Percentiles rank a stretch among this genome's conserved stretches.
phyloP scores from a whole-genome alignment of 2,797 vertebrate species.

The Hippopotamyrus pictus region DNA sequence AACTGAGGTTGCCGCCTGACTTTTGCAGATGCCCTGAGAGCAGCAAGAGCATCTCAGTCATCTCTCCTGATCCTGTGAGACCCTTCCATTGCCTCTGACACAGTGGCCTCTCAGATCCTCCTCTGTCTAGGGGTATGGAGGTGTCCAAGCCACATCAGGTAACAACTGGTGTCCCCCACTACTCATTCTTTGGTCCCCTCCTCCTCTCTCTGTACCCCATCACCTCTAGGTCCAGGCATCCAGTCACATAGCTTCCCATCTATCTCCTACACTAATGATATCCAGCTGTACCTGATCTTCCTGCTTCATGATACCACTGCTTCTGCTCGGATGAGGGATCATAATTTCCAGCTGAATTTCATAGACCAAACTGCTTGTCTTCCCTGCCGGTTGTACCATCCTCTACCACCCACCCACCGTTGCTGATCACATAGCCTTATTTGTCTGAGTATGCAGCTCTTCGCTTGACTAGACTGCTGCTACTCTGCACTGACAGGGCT shows the following conservation, averaged over 20 bases:
- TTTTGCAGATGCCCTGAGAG: background rate
- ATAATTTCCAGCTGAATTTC: background rate
- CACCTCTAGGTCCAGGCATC: background rate
- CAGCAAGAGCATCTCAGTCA: background rate
- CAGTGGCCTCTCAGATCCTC: background rate
- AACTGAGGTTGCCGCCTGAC: background rate
- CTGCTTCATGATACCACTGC: background rate
- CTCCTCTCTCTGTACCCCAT: background rate
- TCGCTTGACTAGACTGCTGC: background rate
- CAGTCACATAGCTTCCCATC: background rate
- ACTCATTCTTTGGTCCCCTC: background rate
- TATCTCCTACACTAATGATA: background rate
- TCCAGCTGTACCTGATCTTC: background rate
- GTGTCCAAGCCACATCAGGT: background rate
- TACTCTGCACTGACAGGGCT: background rate
- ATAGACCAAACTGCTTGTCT: background rate
- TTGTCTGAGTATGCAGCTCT: background rate
- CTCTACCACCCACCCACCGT: background rate
- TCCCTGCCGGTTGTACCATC: background rate
- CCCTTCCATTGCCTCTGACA: background rate
- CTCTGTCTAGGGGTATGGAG: background rate
- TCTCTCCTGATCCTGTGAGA: background rate
- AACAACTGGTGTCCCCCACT: background rate
- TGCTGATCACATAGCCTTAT: background rate
- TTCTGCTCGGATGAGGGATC: background rate